phyloP scores from a whole-genome alignment of 2,888 invertebrate species.

The Synergus gifuensis region DNA sequence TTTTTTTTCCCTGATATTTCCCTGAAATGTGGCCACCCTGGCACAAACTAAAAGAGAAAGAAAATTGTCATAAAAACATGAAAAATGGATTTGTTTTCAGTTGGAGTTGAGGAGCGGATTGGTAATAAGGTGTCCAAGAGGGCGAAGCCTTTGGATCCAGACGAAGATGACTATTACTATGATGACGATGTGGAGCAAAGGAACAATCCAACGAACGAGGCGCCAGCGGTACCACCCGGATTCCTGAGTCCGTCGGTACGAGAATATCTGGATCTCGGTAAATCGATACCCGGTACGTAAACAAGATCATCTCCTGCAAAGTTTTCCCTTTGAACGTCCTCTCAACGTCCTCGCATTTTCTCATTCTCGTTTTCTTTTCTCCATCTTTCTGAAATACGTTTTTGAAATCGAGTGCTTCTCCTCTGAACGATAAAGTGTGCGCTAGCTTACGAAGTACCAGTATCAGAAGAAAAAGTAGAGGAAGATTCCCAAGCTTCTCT shows the following conservation, averaged over 20 bases:
- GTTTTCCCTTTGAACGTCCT: slow-evolving; percentile 55
- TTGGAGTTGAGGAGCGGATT: slow-evolving; percentile 51
- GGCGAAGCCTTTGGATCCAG: slow-evolving; percentile 77
- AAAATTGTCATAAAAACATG: slow-evolving; percentile 12
- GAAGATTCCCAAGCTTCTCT: slow-evolving; percentile 25
- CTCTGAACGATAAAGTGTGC: slow-evolving; percentile 21
- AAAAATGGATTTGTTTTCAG: slow-evolving; percentile 49
- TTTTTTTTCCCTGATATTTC: too few relatives aligned
- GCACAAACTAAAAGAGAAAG: neutral
- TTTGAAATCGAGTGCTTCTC: slow-evolving; percentile 28
- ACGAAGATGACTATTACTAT: slow-evolving; percentile 77
- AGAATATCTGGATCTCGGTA: slow-evolving; percentile 91
- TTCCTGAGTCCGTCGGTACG: slow-evolving; percentile 92
- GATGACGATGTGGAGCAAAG: slow-evolving; percentile 77
- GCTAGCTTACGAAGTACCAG: neutral
- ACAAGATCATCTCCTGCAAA: slow-evolving; percentile 65
- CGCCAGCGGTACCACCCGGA: slow-evolving; percentile 84
- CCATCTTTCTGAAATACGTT: slow-evolving; percentile 27
- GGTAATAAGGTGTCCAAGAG: slow-evolving; percentile 73
- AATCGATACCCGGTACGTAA: slow-evolving; percentile 90
- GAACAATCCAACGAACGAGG: slow-evolving; percentile 78
- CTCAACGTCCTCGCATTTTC: slow-evolving; percentile 41
- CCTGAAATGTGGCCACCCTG: neutral
- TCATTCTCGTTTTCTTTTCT: slow-evolving; percentile 4
- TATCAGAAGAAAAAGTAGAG: neutral